Base-by-base conservation (phyloP, 2,797 vertebrate genomes). In the Sebastes vulpes region DNA sequence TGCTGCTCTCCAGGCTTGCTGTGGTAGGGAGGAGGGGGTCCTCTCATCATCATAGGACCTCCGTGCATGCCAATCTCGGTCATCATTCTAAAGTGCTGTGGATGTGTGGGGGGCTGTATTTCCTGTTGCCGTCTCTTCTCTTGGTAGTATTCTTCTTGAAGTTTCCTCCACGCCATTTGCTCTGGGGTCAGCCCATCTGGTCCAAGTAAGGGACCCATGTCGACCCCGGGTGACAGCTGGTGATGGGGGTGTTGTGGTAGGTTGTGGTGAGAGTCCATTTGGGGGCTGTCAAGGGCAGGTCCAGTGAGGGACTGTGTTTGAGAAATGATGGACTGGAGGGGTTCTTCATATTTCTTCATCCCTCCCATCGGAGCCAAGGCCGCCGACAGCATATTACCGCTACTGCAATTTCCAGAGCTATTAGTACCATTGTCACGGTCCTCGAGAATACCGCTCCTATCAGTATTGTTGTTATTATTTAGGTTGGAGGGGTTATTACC, bases 71-170 rank as follows among this genome's bases (percentile, higher is more conserved):
- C 91, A 84, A 96, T 95, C 74, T 97, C 96, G 2, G 89, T 82
- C 91, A 96, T 94, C 91, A 97, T 94, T 76, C 96, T 94, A 74
- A 96, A 96, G 91, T 96, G 94, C 84, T 96, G 96, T 1, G 94
- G 90, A 77, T 95, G 94, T 16, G 89, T 60, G 9, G 93, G 83
- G 4, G 94, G 94, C 75, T 95, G 96, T 4, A 96, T 97, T 66
- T 99, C 98, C 83, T 99, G 98, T 54, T 98, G 98, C 25, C 98
- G 95, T 28, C 98, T 95, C 87, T 99, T 99, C 79, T 99, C 98
- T 77, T 98, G 97, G 0, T 99, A 99, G 88, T 98, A 99, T 77
- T 99, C 99, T 56, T 99, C 98, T 92, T 99, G 98, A 81, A 99
- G 84, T 91, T 99, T 99, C 79, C 98, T 96, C 99, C 99, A 99